Base-by-base conservation (phyloP, 2,113 vertebrate species). In the Nanorana parkeri region DNA sequence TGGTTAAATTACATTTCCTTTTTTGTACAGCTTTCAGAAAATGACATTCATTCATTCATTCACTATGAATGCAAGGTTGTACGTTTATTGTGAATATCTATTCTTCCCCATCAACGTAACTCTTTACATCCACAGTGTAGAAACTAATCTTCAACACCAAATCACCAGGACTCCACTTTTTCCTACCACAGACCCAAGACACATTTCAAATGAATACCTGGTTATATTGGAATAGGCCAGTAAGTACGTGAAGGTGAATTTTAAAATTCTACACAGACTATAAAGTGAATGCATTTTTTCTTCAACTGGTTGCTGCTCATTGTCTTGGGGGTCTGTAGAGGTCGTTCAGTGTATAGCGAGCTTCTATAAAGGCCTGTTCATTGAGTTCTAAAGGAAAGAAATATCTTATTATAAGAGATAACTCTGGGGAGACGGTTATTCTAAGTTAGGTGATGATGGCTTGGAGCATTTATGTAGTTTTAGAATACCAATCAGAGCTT, bases 401-500 rank as follows among this genome's bases (percentile, higher is more conserved):
- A 83, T 60, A 51, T 63, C 80, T 60, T 76, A 83, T 83, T 76
- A 83, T 76, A 76, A 60, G 71, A 56, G 64, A 83, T 58, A 76
- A 76, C 80, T 83, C 80, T 68, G 61, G 71, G 80, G 80, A 83
- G 41, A 68, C n/a, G 23, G 51, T 76, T 76, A 83, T 83, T 83
- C 71, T 76, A 67, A 66, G 80, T 81, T 66, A 65, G 72, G 72
- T 75, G 60, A 83, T 83, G 63, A 83, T 76, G 71, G 80, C 80
- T 83, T 41, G 51, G 32, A 83, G 80, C 80, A 83, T 76, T 83
- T 76, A 68, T 76, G 32, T 76, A 68, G 71, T 68, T 68, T 36
- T 67, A 76, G 80, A 75, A 83, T 83, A 83, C 80, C 80, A 83
- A 76, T 83, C 72, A 76, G 80, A 66, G 64, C 52, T 51, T 76